phyloP scores from a whole-genome alignment of 2,797 vertebrate species.

The Emydoidea blandingii region DNA sequence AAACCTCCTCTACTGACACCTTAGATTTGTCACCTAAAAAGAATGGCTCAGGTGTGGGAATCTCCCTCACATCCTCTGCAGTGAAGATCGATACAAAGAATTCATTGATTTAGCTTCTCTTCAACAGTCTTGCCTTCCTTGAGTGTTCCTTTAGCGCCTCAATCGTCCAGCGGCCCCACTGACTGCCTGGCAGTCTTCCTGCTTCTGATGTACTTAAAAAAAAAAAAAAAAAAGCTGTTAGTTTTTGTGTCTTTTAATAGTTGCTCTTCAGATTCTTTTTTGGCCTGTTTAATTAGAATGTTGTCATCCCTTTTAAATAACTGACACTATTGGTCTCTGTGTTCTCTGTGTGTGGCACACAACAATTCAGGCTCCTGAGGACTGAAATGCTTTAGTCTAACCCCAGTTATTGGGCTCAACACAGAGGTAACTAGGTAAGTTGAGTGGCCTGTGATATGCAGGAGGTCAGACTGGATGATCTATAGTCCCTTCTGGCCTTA shows the following conservation, averaged over 20 bases:
- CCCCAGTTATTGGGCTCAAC: no score
- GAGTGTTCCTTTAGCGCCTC: neutral
- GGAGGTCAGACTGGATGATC: no score
- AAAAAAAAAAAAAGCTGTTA: neutral
- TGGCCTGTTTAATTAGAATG: neutral
- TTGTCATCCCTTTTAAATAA: neutral
- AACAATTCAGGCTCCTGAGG: no score
- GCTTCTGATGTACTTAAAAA: neutral
- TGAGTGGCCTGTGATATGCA: no score
- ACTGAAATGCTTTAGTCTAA: no score
- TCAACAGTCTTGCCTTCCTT: neutral
- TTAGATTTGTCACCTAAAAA: neutral
- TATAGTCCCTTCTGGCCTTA: no score
- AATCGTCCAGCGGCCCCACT: neutral
- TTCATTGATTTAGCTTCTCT: neutral
- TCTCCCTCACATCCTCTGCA: neutral
- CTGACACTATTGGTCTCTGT: no score
- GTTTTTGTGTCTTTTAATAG: neutral
- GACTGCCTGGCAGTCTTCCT: neutral
- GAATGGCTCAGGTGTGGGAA: neutral
- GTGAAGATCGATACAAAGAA: neutral
- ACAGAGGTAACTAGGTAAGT: no score
- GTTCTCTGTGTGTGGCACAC: no score
- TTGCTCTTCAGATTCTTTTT: neutral
- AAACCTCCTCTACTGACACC: neutral